Percentiles rank a stretch among this genome's conserved stretches.
These are phyloP conservation scores for Trogon melanurus DNA, from an alignment of 2,113 vertebrate species.

Conservation along the genomic window DNA sequence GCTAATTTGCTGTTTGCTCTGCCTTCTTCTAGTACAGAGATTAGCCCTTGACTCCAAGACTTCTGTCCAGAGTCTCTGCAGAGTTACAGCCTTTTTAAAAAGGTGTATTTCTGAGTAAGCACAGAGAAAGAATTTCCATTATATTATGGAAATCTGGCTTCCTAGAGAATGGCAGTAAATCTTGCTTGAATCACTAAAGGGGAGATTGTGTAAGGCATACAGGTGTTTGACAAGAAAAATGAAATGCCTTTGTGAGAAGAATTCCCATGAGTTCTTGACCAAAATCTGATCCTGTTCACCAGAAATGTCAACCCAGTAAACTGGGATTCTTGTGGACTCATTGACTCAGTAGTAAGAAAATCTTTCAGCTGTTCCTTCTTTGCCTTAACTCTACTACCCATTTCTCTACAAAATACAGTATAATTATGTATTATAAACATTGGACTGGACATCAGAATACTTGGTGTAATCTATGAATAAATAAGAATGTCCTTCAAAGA, in stretches of 20 bases:
- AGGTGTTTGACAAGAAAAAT: not conserved
- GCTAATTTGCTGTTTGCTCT: not conserved
- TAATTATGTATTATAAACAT: not conserved
- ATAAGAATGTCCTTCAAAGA: not conserved
- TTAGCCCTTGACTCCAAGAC: not conserved
- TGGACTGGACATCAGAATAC: not conserved
- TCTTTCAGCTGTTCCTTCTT: not conserved
- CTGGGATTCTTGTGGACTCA: not conserved
- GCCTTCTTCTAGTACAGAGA: not conserved
- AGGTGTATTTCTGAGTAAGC: not conserved
- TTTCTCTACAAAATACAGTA: not conserved
- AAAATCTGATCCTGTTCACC: not conserved
- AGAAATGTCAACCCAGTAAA: not conserved
- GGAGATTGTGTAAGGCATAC: not conserved
- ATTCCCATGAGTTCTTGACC: not conserved
- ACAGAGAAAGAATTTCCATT: not conserved
- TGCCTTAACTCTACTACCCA: not conserved
- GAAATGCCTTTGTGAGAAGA: not conserved
- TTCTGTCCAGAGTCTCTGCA: not conserved
- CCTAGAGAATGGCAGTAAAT: not conserved
- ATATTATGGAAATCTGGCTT: not conserved
- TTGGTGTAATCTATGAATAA: not conserved
- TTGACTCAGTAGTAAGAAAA: not conserved
- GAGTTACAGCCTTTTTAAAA: not conserved
- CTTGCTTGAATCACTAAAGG: not conserved